Evolutionary conservation across 2,797 vertebrate genomes (phyloP).

Genomic region (Scyliorhinus canicula): DNA sequence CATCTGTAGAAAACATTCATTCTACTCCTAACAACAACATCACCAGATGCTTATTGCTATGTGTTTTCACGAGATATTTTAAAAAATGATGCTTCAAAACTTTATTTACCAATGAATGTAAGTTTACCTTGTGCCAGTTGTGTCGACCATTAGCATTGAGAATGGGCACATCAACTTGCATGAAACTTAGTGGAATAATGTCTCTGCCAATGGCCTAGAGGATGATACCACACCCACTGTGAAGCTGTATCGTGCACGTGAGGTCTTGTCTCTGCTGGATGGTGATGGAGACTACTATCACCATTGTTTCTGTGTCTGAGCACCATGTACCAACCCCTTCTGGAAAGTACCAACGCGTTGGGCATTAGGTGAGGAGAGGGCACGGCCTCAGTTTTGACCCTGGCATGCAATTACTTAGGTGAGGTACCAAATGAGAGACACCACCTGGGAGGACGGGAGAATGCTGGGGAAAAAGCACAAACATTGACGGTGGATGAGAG

Average conservation of each 20-base stretch:
- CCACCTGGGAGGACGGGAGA: background rate
- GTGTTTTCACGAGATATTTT: background rate
- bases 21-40: background rate
- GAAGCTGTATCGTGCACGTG: background rate
- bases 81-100: background rate
- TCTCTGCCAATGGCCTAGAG: background rate
- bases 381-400: background rate
- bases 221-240: background rate
- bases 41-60: background rate
- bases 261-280: background rate
- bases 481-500: background rate
- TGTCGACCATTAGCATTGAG: background rate
- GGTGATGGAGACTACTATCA: background rate
- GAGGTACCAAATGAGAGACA: background rate
- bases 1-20: background rate
- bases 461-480: background rate
- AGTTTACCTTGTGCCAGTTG: background rate
- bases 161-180: background rate
- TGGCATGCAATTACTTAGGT: background rate
- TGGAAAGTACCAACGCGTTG: background rate
- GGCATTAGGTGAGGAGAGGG: background rate
- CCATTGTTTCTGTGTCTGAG: background rate
- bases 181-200: background rate
- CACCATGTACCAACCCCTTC: background rate
- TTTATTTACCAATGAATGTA: background rate